A percentile compares a stretch with the other conserved stretches of the same genome.
Evolutionary conservation across 2,797 vertebrate species (phyloP).

Genomic region (Pampus argenteus): DNA sequence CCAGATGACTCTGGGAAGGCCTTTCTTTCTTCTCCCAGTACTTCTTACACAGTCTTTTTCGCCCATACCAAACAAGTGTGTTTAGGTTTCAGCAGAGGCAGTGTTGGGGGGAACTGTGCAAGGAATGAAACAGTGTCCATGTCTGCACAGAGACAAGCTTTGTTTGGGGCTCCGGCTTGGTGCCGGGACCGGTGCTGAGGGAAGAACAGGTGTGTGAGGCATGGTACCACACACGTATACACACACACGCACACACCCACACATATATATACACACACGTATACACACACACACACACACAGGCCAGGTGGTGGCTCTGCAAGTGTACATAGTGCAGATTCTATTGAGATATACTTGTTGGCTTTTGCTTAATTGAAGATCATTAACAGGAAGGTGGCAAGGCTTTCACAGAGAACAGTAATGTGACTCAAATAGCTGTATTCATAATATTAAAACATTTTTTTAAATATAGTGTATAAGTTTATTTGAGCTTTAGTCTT

Average conservation of each 20-base stretch:
- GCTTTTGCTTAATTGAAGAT: constrained; percentile 13
- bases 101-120: constrained; percentile 22
- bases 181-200: constrained; percentile 28
- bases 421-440: constrained; percentile 10
- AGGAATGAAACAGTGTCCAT: constrained; percentile 58
- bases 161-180: constrained; percentile 62
- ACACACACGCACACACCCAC: constrained; percentile 29
- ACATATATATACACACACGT: constrained; percentile 19
- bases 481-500: constrained; percentile 12
- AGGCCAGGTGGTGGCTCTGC: constrained; percentile 59
- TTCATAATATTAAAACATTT: background rate
- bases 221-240: constrained; percentile 37
- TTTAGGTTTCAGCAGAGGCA: constrained; percentile 69
- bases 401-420: background rate
- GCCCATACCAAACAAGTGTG: constrained; percentile 53
- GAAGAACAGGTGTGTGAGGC: constrained; percentile 71
- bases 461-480: constrained; percentile 17
- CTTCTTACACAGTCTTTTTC: constrained; percentile 57
- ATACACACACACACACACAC: constrained; percentile 20
- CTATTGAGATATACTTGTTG: constrained; percentile 37
- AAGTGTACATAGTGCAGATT: constrained; percentile 37
- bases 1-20: constrained; percentile 83
- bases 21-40: constrained; percentile 58
- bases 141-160: constrained; percentile 74
- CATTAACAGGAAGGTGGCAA: constrained; percentile 15